phyloP scores from a whole-genome alignment of 2,888 invertebrate species.

The Podotricha telesiphe region DNA sequence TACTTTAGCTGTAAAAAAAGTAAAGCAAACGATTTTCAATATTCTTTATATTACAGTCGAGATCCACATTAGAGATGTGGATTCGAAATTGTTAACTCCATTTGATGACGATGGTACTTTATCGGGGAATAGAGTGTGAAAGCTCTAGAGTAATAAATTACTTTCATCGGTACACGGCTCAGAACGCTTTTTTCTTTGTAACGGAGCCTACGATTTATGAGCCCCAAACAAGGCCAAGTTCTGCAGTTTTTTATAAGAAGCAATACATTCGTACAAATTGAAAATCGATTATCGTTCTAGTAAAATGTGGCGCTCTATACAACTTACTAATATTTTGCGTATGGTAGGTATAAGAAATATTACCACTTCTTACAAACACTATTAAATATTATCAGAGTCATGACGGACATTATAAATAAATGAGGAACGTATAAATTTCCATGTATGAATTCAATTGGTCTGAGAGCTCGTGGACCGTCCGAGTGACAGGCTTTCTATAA shows the following conservation, averaged over 20 bases:
- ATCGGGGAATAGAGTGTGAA: slow-evolving; percentile 28
- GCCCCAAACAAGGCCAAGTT: slow-evolving; percentile 31
- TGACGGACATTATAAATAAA: too few species aligned
- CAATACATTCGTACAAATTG: slow-evolving; percentile 35
- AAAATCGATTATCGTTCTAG: slow-evolving; percentile 31
- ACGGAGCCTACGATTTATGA: slow-evolving; percentile 35
- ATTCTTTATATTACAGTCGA: not conserved
- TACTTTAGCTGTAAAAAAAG: too few species aligned
- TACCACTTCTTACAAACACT: not conserved
- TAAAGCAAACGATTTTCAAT: not conserved
- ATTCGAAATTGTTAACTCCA: slow-evolving; percentile 21
- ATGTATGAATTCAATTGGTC: too few species aligned
- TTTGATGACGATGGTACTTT: slow-evolving; percentile 29
- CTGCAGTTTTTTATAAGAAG: slow-evolving; percentile 26
- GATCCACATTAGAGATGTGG: slow-evolving; percentile 13
- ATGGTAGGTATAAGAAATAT: slow-evolving; percentile 2
- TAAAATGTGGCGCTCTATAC: not conserved
- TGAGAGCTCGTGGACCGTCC: too few species aligned
- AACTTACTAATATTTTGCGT: slow-evolving; percentile 1
- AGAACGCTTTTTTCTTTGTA: slow-evolving; percentile 33
- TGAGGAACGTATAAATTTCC: too few species aligned
- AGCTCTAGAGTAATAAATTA: slow-evolving; percentile 39
- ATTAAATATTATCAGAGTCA: not conserved
- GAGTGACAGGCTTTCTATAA: too few species aligned
- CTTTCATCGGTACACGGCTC: slow-evolving; percentile 34